Conservation (phyloP, 1,140 invertebrate species). For the Pseudomyrmex gracilis region DNA sequence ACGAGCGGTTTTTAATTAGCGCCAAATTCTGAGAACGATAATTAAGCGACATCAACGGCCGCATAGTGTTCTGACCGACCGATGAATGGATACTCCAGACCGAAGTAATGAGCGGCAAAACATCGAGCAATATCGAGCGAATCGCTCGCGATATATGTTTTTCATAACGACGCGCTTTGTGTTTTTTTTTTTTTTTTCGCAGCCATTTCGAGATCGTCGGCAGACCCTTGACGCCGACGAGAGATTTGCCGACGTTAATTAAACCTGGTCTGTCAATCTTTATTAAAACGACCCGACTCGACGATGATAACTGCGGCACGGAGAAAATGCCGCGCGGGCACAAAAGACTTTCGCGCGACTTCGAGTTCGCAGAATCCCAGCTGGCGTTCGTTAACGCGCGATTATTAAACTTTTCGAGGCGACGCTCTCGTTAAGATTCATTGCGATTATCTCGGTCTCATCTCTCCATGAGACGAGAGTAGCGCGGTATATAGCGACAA, state of each 20-base stretch:
- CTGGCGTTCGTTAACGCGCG: constrained; percentile 34
- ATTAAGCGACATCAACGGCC: neutral
- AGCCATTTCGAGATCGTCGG: too few species aligned
- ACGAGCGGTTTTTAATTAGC: neutral
- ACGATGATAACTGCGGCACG: constrained; percentile 10
- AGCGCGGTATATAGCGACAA: neutral
- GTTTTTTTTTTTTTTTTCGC: constrained; percentile 10
- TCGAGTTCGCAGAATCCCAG: constrained; percentile 34
- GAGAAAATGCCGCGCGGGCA: neutral
- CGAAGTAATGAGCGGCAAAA: neutral
- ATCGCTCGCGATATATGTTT: constrained; percentile 3
- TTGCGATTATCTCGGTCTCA: constrained; percentile 23
- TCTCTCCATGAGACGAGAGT: neutral
- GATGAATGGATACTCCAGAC: neutral
- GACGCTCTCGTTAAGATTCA: constrained; percentile 39
- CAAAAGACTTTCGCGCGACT: neutral
- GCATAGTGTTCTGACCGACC: neutral
- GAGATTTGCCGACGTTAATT: constrained; percentile 39
- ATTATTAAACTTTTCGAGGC: constrained; percentile 50
- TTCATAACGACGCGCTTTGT: constrained; percentile 6
- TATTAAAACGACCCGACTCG: constrained; percentile 35
- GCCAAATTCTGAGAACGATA: neutral
- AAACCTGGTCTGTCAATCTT: constrained; percentile 42
- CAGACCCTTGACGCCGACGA: neutral
- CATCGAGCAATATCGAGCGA: neutral